Base-by-base conservation (phyloP, 2,888 invertebrate species). In the Lobophora halterata region DNA sequence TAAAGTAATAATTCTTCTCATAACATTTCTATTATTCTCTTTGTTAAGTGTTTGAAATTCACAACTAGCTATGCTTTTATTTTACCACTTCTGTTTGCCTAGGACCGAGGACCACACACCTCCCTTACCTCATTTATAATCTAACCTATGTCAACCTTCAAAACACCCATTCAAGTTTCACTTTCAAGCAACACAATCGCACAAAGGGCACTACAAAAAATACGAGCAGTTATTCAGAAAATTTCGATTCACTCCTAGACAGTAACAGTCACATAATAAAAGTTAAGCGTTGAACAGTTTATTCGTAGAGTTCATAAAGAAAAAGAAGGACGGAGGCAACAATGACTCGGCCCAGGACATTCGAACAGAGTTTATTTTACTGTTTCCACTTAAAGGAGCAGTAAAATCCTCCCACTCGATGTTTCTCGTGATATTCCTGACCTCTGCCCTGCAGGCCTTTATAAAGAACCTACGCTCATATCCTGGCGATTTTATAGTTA, bases 401-500 rank as follows among this genome's bases (percentile, higher is more conserved):
- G 75, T 83, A 83, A 82, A 81, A 73, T 69, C 77, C 85, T 69
- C 86, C 86, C 76, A 85, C 83, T 62, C 78, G 46, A 74, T 75
- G 73, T 77, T 66, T 71, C 68, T 72, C 69, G 71, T 71, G 78
- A 79, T 79, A 79, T 78, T 70, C 65, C 61, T 72, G 83, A 83
- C 83, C 86, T 77, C 63, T 79, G 78, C 75, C 81, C 82, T 71
- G 30, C 23, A 25, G 34, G 32, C 5, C 17, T 21, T 30, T 31
- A 42, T 36, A 42, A 42, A 42, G 36, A 36, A 42, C 32, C 19
- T 30, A 16, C 42, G 46, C 55, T 52, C 52, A 52, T 59, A 58
- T 59, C 54, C 59, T 55, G 35, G 51, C 53, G 45, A 55, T 51
- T 65, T 66, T 65, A 63, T 63, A 56, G 52, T 55, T 54, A 45